A percentile compares a stretch with the other conserved stretches of the same genome.
phyloP scores from a whole-genome alignment of 92 coral and sea anemone genomes.

The Palythoa caribaeorum region DNA sequence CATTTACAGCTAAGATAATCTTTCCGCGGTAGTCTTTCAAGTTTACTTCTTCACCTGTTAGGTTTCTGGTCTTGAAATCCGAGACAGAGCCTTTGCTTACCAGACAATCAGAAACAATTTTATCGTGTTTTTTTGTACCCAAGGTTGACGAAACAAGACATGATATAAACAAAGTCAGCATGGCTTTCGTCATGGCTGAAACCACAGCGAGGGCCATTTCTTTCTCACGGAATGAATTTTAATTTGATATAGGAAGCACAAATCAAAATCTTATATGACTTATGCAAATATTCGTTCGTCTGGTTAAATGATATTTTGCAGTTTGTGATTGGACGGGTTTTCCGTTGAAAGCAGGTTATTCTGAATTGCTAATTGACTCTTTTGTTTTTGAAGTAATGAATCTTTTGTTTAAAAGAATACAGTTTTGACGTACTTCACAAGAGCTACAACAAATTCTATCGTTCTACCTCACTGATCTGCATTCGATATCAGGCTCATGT shows the following conservation, averaged over 20 bases:
- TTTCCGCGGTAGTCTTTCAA: constrained; percentile 58
- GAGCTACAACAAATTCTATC: no score
- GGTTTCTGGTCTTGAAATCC: constrained; percentile 51
- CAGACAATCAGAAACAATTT: background rate
- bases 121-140: background rate
- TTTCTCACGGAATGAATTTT: background rate
- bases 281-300: constrained; percentile 18
- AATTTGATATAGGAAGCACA: no score
- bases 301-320: background rate
- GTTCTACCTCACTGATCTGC: no score
- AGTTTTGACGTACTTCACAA: no score
- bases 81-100: constrained; percentile 34
- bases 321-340: background rate
- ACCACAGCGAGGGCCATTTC: background rate
- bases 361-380: no score
- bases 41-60: constrained; percentile 49
- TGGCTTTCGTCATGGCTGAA: background rate
- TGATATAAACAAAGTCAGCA: background rate
- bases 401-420: no score
- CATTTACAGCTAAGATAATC: constrained; percentile 70
- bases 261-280: background rate
- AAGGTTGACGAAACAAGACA: background rate
- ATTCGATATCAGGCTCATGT: no score
- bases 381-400: no score
- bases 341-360: constrained; percentile 10